These are phyloP conservation scores for Todiramphus saurophagus DNA, from an alignment of 2,113 vertebrate species.

Conservation along the genomic window DNA sequence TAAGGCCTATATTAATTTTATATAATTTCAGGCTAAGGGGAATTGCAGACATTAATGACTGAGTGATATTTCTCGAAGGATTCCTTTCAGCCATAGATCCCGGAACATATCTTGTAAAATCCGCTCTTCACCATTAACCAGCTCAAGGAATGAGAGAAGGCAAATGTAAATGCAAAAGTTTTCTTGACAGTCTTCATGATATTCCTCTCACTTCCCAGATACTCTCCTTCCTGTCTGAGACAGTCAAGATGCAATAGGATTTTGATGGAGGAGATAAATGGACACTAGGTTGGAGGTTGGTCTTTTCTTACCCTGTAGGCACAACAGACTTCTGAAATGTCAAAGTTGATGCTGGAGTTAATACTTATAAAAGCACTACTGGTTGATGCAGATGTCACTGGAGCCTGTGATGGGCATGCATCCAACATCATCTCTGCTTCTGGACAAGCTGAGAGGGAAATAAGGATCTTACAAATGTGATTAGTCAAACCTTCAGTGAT, in stretches of 20 bases:
- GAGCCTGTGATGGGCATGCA: background rate
- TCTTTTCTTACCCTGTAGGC: background rate
- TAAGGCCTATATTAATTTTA: slow-evolving; percentile 18
- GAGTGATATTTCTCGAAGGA: background rate
- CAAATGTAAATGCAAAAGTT: background rate
- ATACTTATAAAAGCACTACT: background rate
- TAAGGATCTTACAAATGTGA: background rate
- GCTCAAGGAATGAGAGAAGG: background rate
- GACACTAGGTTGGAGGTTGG: background rate
- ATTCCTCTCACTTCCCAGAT: background rate
- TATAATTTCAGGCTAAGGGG: background rate
- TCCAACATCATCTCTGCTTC: background rate
- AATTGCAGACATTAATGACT: background rate
- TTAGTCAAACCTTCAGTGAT: background rate
- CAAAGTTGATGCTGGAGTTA: background rate
- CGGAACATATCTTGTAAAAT: background rate
- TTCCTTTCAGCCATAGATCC: background rate
- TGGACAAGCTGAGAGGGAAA: background rate
- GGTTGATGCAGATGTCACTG: background rate
- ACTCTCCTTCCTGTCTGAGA: background rate
- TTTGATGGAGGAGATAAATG: background rate
- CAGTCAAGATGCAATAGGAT: background rate
- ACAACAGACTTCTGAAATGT: background rate
- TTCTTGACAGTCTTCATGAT: background rate
- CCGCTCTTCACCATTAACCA: background rate